Conservation (phyloP, 2,113 vertebrate species). For the Erythrocercus mccallii region DNA sequence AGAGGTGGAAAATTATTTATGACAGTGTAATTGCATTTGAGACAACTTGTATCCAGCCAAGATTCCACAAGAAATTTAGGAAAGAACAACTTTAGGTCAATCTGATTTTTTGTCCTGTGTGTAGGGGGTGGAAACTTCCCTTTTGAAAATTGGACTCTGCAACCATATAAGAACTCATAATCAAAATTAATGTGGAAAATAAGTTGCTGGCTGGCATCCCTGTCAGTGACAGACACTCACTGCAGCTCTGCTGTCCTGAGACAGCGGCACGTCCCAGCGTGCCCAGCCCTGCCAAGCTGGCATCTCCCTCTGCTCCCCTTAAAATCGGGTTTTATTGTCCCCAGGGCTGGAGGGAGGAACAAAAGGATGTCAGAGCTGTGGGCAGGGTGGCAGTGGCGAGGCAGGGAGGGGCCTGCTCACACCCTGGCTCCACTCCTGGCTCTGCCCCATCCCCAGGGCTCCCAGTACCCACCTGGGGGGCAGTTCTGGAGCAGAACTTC, state of each 20-base stretch:
- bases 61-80: conserved; percentile 64
- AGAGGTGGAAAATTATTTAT: conserved; percentile 68
- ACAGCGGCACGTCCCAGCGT: background rate
- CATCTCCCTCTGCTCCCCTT: background rate
- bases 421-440: background rate
- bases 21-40: conserved; percentile 64
- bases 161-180: background rate
- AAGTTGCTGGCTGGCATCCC: conserved; percentile 46
- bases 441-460: background rate
- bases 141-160: conserved; percentile 34
- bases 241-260: background rate
- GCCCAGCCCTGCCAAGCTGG: background rate
- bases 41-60: conserved; percentile 56
- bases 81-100: conserved; percentile 62
- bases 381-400: conserved; percentile 10
- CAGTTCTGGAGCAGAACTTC: background rate
- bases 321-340: background rate
- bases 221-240: background rate
- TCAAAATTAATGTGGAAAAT: conserved; percentile 63
- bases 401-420: background rate
- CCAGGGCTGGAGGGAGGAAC: conserved; percentile 38
- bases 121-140: background rate
- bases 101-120: conserved; percentile 28
- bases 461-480: accelerated
- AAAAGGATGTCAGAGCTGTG: conserved; percentile 33